These are phyloP conservation scores for Potamilus streckersoni DNA, from an alignment of 1,140 invertebrate species.

Conservation along the genomic window DNA sequence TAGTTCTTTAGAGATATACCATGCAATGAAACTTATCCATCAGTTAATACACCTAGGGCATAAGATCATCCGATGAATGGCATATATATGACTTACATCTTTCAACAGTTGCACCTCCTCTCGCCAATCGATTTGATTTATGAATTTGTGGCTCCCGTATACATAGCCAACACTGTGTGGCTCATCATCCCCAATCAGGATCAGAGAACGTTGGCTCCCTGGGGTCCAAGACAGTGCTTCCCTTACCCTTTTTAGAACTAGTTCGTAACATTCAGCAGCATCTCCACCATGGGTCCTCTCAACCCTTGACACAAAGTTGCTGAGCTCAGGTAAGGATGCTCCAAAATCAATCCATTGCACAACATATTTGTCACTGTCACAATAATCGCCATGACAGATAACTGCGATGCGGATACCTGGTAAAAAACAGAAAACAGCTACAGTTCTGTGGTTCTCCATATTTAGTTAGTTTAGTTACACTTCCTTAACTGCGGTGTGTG, in stretches of 20 bases:
- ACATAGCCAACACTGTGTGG: constrained; percentile 48
- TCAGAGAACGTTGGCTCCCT: constrained; percentile 49
- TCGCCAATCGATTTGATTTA: constrained; percentile 50
- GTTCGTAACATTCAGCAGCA: constrained; percentile 54
- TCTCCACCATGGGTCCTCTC: constrained; percentile 41
- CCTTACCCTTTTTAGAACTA: constrained; percentile 44
- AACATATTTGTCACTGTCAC: constrained; percentile 42
- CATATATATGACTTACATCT: constrained; percentile 10
- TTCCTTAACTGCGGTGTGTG: too few species aligned
- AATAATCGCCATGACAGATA: constrained; percentile 55
- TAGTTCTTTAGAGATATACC: neutral
- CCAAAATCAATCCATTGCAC: constrained; percentile 52
- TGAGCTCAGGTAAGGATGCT: constrained; percentile 31
- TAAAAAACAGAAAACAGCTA: too few species aligned
- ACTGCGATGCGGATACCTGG: constrained; percentile 34
- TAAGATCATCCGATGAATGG: too few species aligned
- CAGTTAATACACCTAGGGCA: too few species aligned
- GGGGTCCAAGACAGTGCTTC: constrained; percentile 56
- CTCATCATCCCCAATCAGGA: constrained; percentile 57
- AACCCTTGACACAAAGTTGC: constrained; percentile 45
- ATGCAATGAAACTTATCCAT: too few species aligned
- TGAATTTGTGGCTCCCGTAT: constrained; percentile 33
- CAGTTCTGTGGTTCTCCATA: too few species aligned
- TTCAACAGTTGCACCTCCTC: constrained; percentile 37
- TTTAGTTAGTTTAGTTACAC: too few species aligned